Evolutionary conservation across 2,113 vertebrate species (phyloP).

Genomic region (Onychostruthus taczanowskii): DNA sequence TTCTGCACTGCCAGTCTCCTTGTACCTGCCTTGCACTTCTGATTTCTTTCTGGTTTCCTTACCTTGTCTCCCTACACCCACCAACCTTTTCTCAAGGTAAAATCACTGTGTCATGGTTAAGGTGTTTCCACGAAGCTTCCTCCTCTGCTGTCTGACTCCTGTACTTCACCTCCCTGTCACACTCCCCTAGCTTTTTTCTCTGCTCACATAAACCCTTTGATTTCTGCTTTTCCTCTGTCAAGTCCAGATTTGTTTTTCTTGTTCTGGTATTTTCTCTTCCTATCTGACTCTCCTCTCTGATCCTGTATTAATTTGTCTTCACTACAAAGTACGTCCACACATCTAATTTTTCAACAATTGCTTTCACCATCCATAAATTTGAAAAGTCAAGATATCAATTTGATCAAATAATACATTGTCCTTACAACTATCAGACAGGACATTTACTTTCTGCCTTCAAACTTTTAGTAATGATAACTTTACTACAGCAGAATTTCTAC

Average conservation of each 20-base stretch:
- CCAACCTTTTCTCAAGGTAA: not conserved
- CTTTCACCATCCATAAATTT: not conserved
- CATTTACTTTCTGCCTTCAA: not conserved
- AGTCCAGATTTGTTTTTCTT: not conserved
- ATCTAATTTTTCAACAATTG: not conserved
- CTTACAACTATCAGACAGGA: not conserved
- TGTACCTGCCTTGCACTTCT: not conserved
- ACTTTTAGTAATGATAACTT: not conserved
- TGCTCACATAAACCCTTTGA: not conserved
- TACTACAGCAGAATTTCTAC: not conserved
- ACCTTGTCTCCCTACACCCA: not conserved
- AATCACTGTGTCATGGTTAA: not conserved
- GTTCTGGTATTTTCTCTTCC: not conserved
- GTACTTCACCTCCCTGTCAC: not conserved
- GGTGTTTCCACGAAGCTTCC: not conserved
- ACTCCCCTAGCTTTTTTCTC: not conserved
- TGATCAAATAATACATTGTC: not conserved
- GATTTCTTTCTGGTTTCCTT: not conserved
- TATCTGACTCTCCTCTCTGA: not conserved
- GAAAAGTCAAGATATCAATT: not conserved
- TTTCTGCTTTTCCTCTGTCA: not conserved
- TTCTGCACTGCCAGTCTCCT: not conserved
- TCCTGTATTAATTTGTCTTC: not conserved
- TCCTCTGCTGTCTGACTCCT: not conserved
- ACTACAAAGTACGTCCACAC: not conserved